phyloP scores from a whole-genome alignment of 2,113 vertebrate species.

The Dasyprocta punctata region DNA sequence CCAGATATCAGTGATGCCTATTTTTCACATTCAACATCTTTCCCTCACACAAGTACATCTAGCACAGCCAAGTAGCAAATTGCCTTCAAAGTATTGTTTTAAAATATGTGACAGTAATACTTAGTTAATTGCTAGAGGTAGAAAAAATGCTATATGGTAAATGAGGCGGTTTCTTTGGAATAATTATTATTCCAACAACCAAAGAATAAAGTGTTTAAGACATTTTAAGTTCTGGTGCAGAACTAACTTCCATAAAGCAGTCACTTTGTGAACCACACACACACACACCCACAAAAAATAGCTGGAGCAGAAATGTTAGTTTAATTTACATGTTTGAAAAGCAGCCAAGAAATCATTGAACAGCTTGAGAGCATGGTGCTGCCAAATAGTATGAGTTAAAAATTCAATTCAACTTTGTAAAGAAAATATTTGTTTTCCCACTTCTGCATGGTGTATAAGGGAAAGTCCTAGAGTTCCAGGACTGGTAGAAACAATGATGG shows the following conservation, averaged over 20 bases:
- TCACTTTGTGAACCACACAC: neutral
- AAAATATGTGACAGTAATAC: rapidly evolving
- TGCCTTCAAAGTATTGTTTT: rapidly evolving
- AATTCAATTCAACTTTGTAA: neutral
- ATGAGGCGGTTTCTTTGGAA: neutral
- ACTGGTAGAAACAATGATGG: rapidly evolving
- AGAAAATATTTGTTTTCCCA: neutral
- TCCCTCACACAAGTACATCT: too few relatives aligned
- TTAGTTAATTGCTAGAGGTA: rapidly evolving
- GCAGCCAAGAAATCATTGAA: neutral
- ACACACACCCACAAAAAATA: neutral
- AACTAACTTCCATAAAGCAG: neutral
- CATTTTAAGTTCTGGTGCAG: neutral
- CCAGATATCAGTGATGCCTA: rapidly evolving
- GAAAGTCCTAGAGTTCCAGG: neutral
- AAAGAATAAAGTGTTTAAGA: neutral
- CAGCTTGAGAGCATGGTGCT: neutral
- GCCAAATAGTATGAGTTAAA: neutral
- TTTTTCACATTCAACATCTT: neutral
- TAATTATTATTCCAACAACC: too few relatives aligned
- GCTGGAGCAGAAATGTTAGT: neutral
- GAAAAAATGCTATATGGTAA: rapidly evolving
- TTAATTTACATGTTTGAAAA: neutral
- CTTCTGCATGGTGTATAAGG: neutral
- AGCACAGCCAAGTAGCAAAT: rapidly evolving